These are phyloP conservation scores for Ivindomyrus marchei DNA, from an alignment of 2,113 vertebrate species.

Conservation along the genomic window DNA sequence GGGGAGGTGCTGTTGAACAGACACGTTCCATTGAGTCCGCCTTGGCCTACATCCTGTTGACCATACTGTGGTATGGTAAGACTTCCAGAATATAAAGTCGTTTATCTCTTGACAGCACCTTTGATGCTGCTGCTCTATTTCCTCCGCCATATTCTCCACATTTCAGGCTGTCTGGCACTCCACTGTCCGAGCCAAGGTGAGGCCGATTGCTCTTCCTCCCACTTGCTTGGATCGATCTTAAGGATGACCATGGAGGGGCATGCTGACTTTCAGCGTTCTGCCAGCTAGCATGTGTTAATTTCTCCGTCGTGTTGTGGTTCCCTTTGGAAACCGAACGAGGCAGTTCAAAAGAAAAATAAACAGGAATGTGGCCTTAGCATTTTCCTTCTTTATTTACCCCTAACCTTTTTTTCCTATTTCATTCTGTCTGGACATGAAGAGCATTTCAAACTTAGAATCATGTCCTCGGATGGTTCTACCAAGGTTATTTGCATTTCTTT, in stretches of 20 bases:
- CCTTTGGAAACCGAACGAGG: background rate
- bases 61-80: background rate
- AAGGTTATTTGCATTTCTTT: background rate
- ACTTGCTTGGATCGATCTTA: background rate
- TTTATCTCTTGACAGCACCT: background rate
- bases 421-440: background rate
- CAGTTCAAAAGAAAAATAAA: background rate
- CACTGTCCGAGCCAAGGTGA: background rate
- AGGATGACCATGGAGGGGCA: background rate
- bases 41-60: background rate
- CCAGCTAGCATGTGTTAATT: background rate
- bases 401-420: background rate
- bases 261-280: background rate
- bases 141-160: background rate
- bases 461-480: background rate
- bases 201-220: background rate
- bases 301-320: background rate
- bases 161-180: background rate
- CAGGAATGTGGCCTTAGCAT: background rate
- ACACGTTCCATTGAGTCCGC: background rate
- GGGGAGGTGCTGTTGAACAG: background rate
- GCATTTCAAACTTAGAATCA: background rate
- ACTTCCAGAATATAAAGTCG: background rate
- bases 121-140: background rate
- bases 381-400: background rate